Percentiles rank a stretch among this genome's conserved stretches.
These are phyloP conservation scores for Apotomis turbidana DNA, from an alignment of 2,888 invertebrate species.

Conservation along the genomic window DNA sequence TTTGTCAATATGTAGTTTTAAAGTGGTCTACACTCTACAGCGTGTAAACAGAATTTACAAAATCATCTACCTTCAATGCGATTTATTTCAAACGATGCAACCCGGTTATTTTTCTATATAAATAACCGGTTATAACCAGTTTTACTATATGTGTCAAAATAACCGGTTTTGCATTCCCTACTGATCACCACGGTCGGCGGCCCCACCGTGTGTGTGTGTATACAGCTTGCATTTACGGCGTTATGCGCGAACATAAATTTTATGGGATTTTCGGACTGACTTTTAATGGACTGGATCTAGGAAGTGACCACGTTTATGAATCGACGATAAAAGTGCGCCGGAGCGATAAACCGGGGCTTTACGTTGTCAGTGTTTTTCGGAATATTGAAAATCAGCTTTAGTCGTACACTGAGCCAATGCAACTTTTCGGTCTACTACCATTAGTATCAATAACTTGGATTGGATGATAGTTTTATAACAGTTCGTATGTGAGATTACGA, in stretches of 20 bases:
- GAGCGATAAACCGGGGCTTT: conserved; percentile 39
- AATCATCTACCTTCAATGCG: no score
- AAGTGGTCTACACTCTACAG: no score
- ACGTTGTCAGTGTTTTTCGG: conserved; percentile 23
- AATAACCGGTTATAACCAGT: no score
- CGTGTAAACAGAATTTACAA: no score
- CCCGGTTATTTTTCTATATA: no score
- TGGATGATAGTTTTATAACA: no score
- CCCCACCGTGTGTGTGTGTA: conserved; percentile 20
- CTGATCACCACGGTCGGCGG: not conserved
- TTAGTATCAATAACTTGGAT: no score
- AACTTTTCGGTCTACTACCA: not conserved
- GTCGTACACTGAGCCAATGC: not conserved
- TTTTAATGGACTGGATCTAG: conserved; percentile 64
- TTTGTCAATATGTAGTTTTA: no score
- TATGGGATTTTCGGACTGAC: conserved; percentile 67
- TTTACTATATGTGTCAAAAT: no score
- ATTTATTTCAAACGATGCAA: not conserved
- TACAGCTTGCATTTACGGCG: conserved; percentile 72
- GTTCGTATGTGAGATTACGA: no score
- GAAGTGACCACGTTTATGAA: conserved; percentile 62
- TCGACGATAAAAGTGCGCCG: conserved; percentile 52
- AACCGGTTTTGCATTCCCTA: not conserved
- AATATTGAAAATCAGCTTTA: conserved; percentile 3
- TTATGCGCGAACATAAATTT: conserved; percentile 74